Evolutionary conservation across 2,797 vertebrate species (phyloP).

Genomic region (Tamandua tetradactyla): DNA sequence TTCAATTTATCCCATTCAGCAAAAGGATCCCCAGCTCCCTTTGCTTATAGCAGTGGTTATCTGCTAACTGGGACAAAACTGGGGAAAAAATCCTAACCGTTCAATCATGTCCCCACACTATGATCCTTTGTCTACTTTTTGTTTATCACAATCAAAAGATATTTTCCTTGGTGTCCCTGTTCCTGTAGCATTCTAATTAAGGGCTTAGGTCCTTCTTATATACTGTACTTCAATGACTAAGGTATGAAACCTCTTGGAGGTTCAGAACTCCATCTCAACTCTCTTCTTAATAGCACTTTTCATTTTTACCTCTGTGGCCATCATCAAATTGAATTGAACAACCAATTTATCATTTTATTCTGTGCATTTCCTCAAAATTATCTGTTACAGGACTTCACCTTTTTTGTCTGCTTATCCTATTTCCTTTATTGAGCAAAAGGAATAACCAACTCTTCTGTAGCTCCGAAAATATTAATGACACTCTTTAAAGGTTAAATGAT

Average conservation of each 20-base stretch:
- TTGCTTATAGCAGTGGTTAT: not conserved
- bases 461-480: not conserved
- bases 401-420: not conserved
- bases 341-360: not conserved
- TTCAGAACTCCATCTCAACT: not conserved
- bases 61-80: not conserved
- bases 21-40: not conserved
- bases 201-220: not conserved
- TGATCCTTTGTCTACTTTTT: not conserved
- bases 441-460: not conserved
- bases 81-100: not conserved
- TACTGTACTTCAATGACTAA: not conserved
- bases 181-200: not conserved
- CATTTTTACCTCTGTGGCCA: not conserved
- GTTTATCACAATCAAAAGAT: not conserved
- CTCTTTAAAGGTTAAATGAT: conserved; percentile 42
- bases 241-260: not conserved
- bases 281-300: not conserved
- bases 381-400: not conserved
- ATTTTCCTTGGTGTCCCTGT: not conserved
- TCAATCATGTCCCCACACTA: not conserved
- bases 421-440: conserved; percentile 32
- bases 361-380: not conserved
- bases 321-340: not conserved
- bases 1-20: not conserved